These are phyloP conservation scores for Plebejus melissa DNA, from an alignment of 2,888 invertebrate species.

Conservation along the genomic window DNA sequence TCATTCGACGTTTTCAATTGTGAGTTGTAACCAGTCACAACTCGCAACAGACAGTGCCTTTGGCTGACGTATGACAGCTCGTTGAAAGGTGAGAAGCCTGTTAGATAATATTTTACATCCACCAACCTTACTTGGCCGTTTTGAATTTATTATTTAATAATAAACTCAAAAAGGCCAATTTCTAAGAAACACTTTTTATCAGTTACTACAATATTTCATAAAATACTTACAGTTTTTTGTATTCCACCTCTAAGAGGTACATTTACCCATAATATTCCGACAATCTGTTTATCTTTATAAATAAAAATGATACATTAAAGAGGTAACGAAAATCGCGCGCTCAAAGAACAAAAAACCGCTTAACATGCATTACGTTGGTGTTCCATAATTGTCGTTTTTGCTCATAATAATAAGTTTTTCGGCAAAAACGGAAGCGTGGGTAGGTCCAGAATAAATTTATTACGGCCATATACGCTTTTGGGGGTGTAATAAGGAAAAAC, in stretches of 20 bases:
- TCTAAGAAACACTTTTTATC: neutral
- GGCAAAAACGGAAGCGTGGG: constrained; percentile 34
- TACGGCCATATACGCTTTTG: constrained; percentile 36
- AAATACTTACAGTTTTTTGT: neutral
- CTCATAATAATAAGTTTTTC: constrained; percentile 38
- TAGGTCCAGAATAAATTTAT: constrained; percentile 39
- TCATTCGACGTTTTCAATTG: neutral
- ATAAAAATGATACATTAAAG: constrained; percentile 26
- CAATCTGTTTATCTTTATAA: constrained; percentile 22
- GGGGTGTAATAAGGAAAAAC: constrained; percentile 39
- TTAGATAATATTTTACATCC: neutral
- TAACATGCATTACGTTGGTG: constrained; percentile 31
- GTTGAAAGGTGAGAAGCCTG: neutral
- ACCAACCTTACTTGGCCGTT: neutral
- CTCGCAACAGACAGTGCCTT: neutral
- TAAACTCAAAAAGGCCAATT: neutral
- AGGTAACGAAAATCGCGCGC: constrained; percentile 23
- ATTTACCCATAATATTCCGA: neutral
- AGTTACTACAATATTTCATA: neutral
- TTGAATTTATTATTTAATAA: neutral
- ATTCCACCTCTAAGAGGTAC: neutral
- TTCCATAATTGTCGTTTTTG: constrained; percentile 35
- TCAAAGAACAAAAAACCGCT: constrained; percentile 31
- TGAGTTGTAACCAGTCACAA: neutral
- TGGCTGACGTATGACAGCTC: constrained; percentile 1